A percentile compares a stretch with the other conserved stretches of the same genome.
Conservation (phyloP, 2,797 vertebrate species). For the Catostomus latipinnis region DNA sequence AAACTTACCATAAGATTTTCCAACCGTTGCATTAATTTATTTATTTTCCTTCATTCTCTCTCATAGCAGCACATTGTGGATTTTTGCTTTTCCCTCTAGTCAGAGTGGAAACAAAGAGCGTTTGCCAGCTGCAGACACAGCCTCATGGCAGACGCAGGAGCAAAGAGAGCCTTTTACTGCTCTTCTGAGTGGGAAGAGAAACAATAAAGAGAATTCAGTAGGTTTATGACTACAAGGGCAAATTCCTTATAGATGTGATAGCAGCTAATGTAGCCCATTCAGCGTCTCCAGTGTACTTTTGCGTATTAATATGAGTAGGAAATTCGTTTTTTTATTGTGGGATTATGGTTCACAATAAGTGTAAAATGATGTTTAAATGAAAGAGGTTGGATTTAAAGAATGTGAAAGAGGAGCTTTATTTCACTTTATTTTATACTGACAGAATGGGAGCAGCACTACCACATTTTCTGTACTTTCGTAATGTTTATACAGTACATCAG, state of each 20-base stretch:
- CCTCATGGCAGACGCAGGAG: constrained; percentile 46
- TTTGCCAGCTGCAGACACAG: constrained; percentile 46
- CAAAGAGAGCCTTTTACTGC: constrained; percentile 54
- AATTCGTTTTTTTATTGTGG: constrained; percentile 35
- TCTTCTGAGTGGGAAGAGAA: constrained; percentile 55
- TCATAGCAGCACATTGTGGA: constrained; percentile 46
- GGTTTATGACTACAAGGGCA: constrained; percentile 52
- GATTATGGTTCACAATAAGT: constrained; percentile 16
- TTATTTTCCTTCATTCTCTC: constrained; percentile 38
- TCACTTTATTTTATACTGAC: background rate
- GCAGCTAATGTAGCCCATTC: constrained; percentile 50
- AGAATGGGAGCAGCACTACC: background rate
- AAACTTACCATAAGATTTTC: constrained; percentile 49
- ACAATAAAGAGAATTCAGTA: constrained; percentile 59
- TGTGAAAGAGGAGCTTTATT: background rate
- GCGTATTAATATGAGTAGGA: constrained; percentile 29
- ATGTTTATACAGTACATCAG: background rate
- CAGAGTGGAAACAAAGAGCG: constrained; percentile 62
- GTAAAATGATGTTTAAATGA: constrained; percentile 31
- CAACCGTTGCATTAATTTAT: constrained; percentile 35
- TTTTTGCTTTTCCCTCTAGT: constrained; percentile 47
- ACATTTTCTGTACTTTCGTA: background rate
- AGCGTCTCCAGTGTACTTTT: constrained; percentile 43
- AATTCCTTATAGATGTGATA: constrained; percentile 57
- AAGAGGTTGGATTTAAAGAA: constrained; percentile 5